Percentiles rank a stretch among this genome's conserved stretches.
Evolutionary conservation across 2,797 vertebrate species (phyloP).

Genomic region (Squalus acanthias): DNA sequence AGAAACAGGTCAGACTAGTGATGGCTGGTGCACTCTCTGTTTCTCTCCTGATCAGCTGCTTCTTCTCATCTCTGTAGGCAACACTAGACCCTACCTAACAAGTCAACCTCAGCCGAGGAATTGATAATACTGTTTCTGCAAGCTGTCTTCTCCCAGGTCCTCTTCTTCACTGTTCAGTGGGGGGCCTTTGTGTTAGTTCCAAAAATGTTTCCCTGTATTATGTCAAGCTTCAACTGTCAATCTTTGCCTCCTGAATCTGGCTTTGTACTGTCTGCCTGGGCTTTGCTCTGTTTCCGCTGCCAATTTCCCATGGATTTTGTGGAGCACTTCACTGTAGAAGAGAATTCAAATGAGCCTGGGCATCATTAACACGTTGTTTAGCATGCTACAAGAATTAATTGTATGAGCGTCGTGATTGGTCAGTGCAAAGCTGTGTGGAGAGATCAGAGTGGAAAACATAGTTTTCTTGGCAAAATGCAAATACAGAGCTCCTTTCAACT

Average conservation of each 20-base stretch:
- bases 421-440: neutral
- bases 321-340: neutral
- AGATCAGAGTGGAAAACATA: slow-evolving; percentile 4
- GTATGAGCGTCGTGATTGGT: neutral
- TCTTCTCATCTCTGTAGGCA: neutral
- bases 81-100: neutral
- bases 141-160: neutral
- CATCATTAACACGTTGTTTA: slow-evolving; percentile 29
- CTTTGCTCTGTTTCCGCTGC: slow-evolving; percentile 5
- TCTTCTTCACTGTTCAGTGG: neutral
- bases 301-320: slow-evolving; percentile 36
- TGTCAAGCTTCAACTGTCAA: slow-evolving; percentile 10
- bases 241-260: slow-evolving; percentile 30
- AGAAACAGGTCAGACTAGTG: neutral
- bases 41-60: neutral
- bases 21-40: neutral
- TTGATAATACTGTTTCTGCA: neutral
- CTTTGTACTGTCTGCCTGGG: slow-evolving; percentile 29
- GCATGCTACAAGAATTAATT: slow-evolving; percentile 18
- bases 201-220: neutral
- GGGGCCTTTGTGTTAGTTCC: neutral
- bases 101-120: neutral
- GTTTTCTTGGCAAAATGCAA: slow-evolving; percentile 32
- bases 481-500: neutral
- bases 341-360: slow-evolving; percentile 30